Base-by-base conservation (phyloP, 1,140 invertebrate genomes). In the Zeugodacus cucurbitae region DNA sequence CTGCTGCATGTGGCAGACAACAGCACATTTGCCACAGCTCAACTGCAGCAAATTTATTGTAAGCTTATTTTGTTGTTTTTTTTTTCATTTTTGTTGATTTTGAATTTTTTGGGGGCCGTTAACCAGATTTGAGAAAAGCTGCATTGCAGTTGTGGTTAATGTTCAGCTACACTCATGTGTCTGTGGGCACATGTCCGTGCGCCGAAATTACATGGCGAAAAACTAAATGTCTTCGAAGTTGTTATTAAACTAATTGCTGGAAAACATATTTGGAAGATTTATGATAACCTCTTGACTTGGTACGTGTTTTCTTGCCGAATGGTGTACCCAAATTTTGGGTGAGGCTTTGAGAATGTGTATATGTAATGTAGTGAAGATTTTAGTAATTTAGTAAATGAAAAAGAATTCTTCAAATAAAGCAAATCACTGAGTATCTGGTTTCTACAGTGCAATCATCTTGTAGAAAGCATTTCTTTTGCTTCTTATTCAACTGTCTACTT, bases 171-270 rank as follows among this genome's bases (percentile, higher is more conserved):
- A 74, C 3, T 41, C 41, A 82, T 82, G 2, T 11, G 41, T n/a
- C 17, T 41, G 34, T 17, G 4, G 5, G 22, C 48, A 20, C 7
- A 11, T 48, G n/a, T 62, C 22, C 48, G 41, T 82, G 4, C 41
- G 41, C 10, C n/a, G 41, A 82, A 48, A 82, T 82, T 82, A 82
- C 74, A 82, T 82, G 74, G 74, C 22, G 34, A 82, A 82, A 82
- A 82, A 82, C 41, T 29, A 17, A 82, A 82, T 82, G 41, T 82
- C n/a, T 82, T 44, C n/a, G 41, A 41, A 82, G 41, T 34, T 82
- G 37, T 48, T 82, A 82, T 82, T 82, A 82, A 82, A 82, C 41
- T 82, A 82, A 82, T 82, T 82, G 41, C n/a, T 41, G n/a, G 70
- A 48, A 82, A 82, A 48, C 58, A 82, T 48, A 82, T 82, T 82